Base-by-base conservation (phyloP, 2,888 invertebrate genomes). In the Branchipolynoe longqiensis region DNA sequence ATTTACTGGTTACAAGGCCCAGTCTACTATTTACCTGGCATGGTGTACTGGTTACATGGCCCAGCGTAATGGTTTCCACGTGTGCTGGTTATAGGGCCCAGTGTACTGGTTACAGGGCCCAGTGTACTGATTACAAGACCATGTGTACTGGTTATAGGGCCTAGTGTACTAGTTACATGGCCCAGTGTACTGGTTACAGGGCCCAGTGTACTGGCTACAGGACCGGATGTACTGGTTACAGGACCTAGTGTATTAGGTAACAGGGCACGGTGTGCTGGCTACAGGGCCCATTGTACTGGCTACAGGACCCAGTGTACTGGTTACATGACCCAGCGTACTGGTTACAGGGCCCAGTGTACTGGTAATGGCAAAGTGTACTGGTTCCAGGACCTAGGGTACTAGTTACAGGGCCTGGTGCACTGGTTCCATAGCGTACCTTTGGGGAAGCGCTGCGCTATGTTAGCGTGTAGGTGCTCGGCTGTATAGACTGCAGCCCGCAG, bases 401-500 rank as follows among this genome's bases (percentile, higher is more conserved):
- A 48, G 8, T 12, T 48, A 18, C 48, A 48, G 48, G 48, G 48
- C 48, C 8, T 12, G 8, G 8, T 48, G 8, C 8, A 18, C 8
- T 48, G 18, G 48, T 18, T 48, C 8, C 48, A 58, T 18, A 58
- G 58, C 33, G 91, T 90, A 94, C 94, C 93, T 92, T 93, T 93
- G 73, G 93, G 93, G 89, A 94, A 93, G 89, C 91, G 92, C 87
- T 92, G 90, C 87, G 92, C 92, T 85, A 95, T 90, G 89, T 92
- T 91, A 89, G 89, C 90, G 90, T 93, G 94, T 88, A 94, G 91
- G 89, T 92, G 90, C 87, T 92, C 89, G 69, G 94, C 93, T 89
- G 94, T 93, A 90, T 92, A 94, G 87, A 92, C 92, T 41, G 95
- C 92, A 22, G 95, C 95, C 87, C 93, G 90, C 1, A 90, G 87